Evolutionary conservation across 92 coral and sea anemone species (phyloP).

Genomic region (Porites evermanni): DNA sequence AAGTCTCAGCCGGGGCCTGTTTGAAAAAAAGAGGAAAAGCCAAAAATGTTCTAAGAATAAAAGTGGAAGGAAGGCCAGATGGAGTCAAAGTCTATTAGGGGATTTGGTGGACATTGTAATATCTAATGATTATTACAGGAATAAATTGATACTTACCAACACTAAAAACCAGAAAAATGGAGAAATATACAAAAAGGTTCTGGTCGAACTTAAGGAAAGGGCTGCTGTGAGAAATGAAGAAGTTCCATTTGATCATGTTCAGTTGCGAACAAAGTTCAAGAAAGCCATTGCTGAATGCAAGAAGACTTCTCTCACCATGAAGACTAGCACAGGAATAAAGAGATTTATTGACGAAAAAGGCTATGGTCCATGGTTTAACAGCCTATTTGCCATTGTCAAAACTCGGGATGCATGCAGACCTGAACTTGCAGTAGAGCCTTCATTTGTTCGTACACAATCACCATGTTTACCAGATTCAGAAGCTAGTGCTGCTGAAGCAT

Average conservation of each 20-base stretch:
- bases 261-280: slow-evolving; percentile 57
- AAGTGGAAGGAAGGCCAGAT: slow-evolving; percentile 38
- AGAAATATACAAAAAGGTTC: slow-evolving; percentile 46
- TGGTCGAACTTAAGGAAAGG: slow-evolving; percentile 49
- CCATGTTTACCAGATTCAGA: slow-evolving; percentile 41
- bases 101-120: slow-evolving; percentile 38
- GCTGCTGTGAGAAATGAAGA: slow-evolving; percentile 49
- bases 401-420: slow-evolving; percentile 67
- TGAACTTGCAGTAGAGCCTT: slow-evolving; percentile 64
- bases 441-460: slow-evolving; percentile 18
- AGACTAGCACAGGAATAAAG: slow-evolving; percentile 57
- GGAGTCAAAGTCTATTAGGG: slow-evolving; percentile 34
- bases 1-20: background rate
- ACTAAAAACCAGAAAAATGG: slow-evolving; percentile 37
- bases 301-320: slow-evolving; percentile 55
- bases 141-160: slow-evolving; percentile 54
- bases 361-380: slow-evolving; percentile 54
- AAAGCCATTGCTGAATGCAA: slow-evolving; percentile 58
- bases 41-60: slow-evolving; percentile 28
- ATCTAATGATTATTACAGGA: slow-evolving; percentile 26
- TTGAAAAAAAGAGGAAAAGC: slow-evolving; percentile 21
- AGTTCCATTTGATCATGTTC: slow-evolving; percentile 49
- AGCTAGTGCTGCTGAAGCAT: slow-evolving; percentile 6
- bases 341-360: slow-evolving; percentile 54
- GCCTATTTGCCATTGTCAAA: slow-evolving; percentile 44